phyloP scores from a whole-genome alignment of 1,140 invertebrate species.

The Caenorhabditis latens region DNA sequence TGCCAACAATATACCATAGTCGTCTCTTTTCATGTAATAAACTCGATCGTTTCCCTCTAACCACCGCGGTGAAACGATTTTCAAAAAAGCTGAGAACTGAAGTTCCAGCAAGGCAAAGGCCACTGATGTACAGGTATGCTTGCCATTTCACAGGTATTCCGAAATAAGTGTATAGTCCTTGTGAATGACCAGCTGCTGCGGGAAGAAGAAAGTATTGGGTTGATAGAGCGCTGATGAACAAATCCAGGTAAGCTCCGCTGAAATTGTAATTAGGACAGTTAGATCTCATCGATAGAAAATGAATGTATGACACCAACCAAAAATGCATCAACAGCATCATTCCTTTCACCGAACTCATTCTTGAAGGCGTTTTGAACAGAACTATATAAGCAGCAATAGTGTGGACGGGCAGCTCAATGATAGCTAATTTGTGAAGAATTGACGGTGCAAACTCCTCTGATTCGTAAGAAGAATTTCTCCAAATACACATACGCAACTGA shows the following conservation, averaged over 20 bases:
- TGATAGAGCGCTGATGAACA: constrained; percentile 18
- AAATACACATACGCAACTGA: neutral
- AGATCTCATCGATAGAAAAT: neutral
- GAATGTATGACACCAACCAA: no score
- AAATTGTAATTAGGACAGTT: neutral
- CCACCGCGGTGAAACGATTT: neutral
- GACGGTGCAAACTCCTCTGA: neutral
- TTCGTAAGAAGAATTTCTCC: constrained; percentile 15
- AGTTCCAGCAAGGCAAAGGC: neutral
- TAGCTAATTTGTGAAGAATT: neutral
- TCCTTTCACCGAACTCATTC: neutral
- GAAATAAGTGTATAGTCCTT: neutral
- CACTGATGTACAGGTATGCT: neutral
- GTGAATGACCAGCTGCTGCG: neutral
- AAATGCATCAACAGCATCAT: constrained; percentile 16
- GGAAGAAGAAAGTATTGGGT: neutral
- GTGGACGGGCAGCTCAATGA: neutral
- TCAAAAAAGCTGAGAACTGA: constrained; percentile 9
- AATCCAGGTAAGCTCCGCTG: constrained; percentile 3
- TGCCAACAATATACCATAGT: neutral
- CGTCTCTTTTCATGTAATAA: neutral
- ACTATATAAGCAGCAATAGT: neutral
- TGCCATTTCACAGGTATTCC: neutral
- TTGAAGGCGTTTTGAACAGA: neutral
- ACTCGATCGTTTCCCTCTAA: neutral